Evolutionary conservation across 23 tunicate genomes (phyloP).

Genomic region (Botrylloides violaceus): DNA sequence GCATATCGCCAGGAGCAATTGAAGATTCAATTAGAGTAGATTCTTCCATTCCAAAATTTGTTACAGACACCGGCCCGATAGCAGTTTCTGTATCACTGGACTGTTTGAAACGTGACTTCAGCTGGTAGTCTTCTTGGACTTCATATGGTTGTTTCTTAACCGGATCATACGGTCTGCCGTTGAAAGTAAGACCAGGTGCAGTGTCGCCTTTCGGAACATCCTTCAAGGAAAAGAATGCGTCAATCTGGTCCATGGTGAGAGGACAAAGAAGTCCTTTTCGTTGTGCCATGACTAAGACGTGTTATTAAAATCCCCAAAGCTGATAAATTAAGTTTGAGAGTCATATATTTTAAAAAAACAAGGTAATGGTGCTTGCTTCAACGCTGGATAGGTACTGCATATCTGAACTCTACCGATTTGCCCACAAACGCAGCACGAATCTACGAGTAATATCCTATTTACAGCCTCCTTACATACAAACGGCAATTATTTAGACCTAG

Average conservation of each 20-base stretch:
- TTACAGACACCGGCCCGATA: not conserved
- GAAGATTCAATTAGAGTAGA: not conserved
- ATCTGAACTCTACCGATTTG: no score
- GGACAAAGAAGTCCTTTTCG: slow-evolving; percentile 6
- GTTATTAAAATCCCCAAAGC: not conserved
- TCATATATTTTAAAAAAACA: not conserved
- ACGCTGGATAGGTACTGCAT: no score
- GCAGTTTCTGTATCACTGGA: no score
- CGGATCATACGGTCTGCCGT: slow-evolving; percentile 42
- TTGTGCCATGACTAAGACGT: not conserved
- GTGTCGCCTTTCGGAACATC: slow-evolving; percentile 12
- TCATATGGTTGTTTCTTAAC: slow-evolving; percentile 10
- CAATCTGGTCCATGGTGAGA: slow-evolving; percentile 30
- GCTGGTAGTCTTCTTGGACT: not conserved
- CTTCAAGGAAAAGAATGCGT: slow-evolving; percentile 30
- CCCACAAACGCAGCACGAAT: no score
- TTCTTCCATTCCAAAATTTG: not conserved
- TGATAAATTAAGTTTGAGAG: no score
- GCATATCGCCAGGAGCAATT: slow-evolving; percentile 49
- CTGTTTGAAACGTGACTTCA: slow-evolving; percentile 6
- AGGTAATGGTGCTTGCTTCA: no score
- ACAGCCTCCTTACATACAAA: no score
- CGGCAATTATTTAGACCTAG: no score
- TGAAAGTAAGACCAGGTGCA: slow-evolving; percentile 21
- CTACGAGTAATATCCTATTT: no score